phyloP scores from a whole-genome alignment of 2,113 vertebrate species.

The Oryctolagus cuniculus region mOryCun1.1 NC_091441.1:108762001-108762500 shows the following conservation, averaged over 20 bases:
- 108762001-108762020: not conserved
- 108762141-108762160: not conserved
- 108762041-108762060: not conserved
- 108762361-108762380: not conserved
- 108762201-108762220: not conserved
- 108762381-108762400: not conserved
- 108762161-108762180: no score
- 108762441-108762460: not conserved
- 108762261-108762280: not conserved
- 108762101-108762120: not conserved
- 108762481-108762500: not conserved
- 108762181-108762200: not conserved
- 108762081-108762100: not conserved
- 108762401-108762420: not conserved
- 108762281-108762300: not conserved
- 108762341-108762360: not conserved
- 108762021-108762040: not conserved
- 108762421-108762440: not conserved
- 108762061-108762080: not conserved
- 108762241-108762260: rapidly evolving
- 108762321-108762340: not conserved
- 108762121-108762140: not conserved
- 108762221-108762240: not conserved
- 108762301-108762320: no score
- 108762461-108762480: not conserved